phyloP scores from a whole-genome alignment of 1,140 invertebrate genomes.

The Caenorhabditis latens region DNA sequence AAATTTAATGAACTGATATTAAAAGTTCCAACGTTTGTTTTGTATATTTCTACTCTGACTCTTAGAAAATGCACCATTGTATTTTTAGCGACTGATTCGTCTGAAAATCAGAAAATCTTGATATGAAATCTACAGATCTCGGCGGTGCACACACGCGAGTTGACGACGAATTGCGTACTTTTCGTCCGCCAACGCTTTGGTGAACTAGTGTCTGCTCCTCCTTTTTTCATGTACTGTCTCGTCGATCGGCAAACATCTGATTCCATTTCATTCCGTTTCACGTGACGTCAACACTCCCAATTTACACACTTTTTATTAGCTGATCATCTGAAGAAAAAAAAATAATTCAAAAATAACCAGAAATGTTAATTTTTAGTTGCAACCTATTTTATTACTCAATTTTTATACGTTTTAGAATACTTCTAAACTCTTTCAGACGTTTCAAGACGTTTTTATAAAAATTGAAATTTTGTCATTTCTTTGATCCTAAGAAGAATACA shows the following conservation, averaged over 20 bases:
- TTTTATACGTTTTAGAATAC: too few relatives aligned
- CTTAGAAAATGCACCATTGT: too few relatives aligned
- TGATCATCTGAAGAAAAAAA: slow-evolving; percentile 21
- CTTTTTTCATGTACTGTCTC: neutral
- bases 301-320: slow-evolving; percentile 35
- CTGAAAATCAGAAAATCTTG: too few relatives aligned
- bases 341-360: neutral
- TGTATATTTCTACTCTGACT: too few relatives aligned
- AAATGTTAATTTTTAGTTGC: neutral
- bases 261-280: slow-evolving; percentile 36
- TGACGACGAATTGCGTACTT: neutral
- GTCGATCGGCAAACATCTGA: slow-evolving; percentile 35
- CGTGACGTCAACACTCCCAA: slow-evolving; percentile 43
- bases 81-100: too few relatives aligned
- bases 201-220: slow-evolving; percentile 33
- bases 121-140: too few relatives aligned
- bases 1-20: too few relatives aligned
- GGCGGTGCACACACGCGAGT: neutral
- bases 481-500: too few relatives aligned
- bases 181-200: slow-evolving; percentile 3
- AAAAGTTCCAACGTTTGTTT: too few relatives aligned
- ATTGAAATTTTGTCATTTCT: too few relatives aligned
- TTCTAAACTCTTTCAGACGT: too few relatives aligned
- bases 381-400: neutral
- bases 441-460: too few relatives aligned